phyloP scores from a whole-genome alignment of 2,888 invertebrate genomes.

The Amorpha juglandis region DNA sequence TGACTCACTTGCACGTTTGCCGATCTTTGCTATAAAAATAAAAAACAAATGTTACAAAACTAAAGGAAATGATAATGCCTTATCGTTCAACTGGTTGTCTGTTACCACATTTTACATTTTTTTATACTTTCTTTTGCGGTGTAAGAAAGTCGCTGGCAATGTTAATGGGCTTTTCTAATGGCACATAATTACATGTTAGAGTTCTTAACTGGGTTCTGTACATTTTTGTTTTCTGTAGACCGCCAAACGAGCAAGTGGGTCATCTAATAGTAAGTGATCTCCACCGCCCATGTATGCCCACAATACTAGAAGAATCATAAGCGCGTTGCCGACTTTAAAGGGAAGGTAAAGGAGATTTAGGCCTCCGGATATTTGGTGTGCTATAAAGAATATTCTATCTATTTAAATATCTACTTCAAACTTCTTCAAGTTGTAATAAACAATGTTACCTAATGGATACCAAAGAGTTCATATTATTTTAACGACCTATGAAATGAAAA shows the following conservation, averaged over 20 bases:
- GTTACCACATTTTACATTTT: not conserved
- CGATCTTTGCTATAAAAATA: no score
- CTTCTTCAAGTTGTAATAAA: not conserved
- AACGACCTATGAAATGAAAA: slow-evolving; percentile 16
- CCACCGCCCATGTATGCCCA: no score
- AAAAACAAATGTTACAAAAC: not conserved
- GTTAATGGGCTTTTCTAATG: slow-evolving; percentile 18
- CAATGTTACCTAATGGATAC: not conserved
- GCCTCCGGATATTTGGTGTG: no score
- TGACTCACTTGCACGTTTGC: no score
- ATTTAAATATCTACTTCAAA: not conserved
- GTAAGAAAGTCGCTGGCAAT: slow-evolving; percentile 15
- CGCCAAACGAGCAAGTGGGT: not conserved
- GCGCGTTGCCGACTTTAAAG: no score
- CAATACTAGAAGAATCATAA: no score
- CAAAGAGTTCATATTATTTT: slow-evolving; percentile 4
- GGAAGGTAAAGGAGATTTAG: no score
- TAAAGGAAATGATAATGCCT: not conserved
- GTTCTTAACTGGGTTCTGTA: not conserved
- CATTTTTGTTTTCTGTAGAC: not conserved
- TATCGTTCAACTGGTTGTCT: not conserved
- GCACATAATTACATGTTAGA: not conserved
- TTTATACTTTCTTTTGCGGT: slow-evolving; percentile 18
- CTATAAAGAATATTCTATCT: no score
- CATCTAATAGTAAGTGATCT: not conserved